Conservation (phyloP, 2,888 invertebrate genomes). For the Plutella xylostella region DNA sequence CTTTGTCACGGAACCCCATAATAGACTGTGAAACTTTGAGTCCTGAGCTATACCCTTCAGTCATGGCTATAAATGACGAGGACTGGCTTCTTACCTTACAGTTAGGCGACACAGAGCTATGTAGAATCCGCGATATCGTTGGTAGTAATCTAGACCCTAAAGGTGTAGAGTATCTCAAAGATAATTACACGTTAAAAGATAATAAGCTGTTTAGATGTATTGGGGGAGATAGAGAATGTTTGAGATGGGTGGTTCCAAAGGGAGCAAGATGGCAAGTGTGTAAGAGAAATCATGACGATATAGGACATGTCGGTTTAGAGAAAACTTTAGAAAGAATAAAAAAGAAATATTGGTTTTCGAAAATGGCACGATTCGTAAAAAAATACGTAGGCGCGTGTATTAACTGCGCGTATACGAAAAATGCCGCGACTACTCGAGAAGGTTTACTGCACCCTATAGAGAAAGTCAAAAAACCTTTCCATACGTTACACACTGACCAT, state of each 20-base stretch:
- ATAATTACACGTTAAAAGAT: slow-evolving; percentile 9
- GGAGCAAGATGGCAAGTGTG: slow-evolving; percentile 7
- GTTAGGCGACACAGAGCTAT: background rate
- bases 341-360: slow-evolving; percentile 10
- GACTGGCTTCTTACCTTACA: slow-evolving; percentile 8
- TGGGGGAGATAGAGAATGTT: background rate
- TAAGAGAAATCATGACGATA: slow-evolving; percentile 7
- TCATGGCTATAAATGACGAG: slow-evolving; percentile 6
- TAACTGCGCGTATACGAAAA: slow-evolving; percentile 6
- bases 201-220: slow-evolving; percentile 8
- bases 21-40: background rate
- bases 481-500: slow-evolving; percentile 17
- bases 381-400: slow-evolving; percentile 10
- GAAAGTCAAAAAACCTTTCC: slow-evolving; percentile 1
- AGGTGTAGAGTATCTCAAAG: background rate
- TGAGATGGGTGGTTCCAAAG: slow-evolving; percentile 12
- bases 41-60: background rate
- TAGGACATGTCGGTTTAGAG: slow-evolving; percentile 9
- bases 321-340: slow-evolving; percentile 8
- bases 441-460: slow-evolving; percentile 1
- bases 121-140: slow-evolving; percentile 1
- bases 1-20: slow-evolving; percentile 9
- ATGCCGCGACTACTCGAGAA: background rate
- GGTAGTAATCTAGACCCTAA: background rate
- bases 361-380: slow-evolving; percentile 7